Base-by-base conservation (phyloP, 1,140 invertebrate genomes). In the Lerema accius region DNA sequence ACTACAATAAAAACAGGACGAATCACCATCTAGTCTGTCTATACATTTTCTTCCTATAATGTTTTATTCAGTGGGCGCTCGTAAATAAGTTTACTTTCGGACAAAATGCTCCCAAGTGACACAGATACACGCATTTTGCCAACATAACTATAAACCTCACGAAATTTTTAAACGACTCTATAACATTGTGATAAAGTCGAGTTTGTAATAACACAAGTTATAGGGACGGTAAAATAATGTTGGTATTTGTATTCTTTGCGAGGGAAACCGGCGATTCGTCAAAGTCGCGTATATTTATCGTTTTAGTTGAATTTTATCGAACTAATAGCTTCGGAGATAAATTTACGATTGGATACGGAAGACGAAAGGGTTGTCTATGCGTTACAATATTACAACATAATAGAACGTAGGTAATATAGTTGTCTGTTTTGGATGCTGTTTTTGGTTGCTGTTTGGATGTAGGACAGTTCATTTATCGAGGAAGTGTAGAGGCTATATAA, bases 271-370 rank as follows among this genome's bases (percentile, higher is more conserved):
- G 84, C 80, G 71, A 89, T 89, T 86, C 84, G 82, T 89, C 86
- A 88, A 89, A 89, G 86, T 88, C 85, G 73, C 75, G 73, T 86
- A 86, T 89, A 89, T 89, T 89, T 89, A 89, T 89, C 82, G 86
- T 88, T 88, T 84, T 85, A 86, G 84, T 87, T 84, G 86, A 88
- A 89, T 89, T 89, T 89, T 89, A 89, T 89, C 86, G 86, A 83
- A 89, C 85, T 89, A 89, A 89, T 89, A 89, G 86, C 75, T 72
- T 72, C 59, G 65, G 81, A 88, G 85, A 89, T 88, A 83, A 76
- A 89, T 89, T 89, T 89, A 86, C 86, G 86, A 89, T 89, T 86
- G 86, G 77, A 62, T 76, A 72, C 70, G 73, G 72, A 80, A 77
- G 81, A 73, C 76, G 71, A 86, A 89, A 86, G 86, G 86, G 81